phyloP scores from a whole-genome alignment of 2,888 invertebrate genomes.

The Tipula unca region DNA sequence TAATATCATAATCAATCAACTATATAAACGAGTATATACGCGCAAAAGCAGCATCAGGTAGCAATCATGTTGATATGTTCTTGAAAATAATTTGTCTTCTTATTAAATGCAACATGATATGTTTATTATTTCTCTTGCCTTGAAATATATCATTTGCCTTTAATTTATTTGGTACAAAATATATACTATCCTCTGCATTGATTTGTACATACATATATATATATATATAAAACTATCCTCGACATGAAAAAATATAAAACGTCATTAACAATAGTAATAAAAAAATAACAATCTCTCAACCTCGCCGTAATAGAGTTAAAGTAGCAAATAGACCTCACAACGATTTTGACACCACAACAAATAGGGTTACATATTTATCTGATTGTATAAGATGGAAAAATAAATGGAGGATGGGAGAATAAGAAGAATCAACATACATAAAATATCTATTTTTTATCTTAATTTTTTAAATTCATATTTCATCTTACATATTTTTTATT shows the following conservation, averaged over 20 bases:
- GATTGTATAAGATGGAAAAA: background rate
- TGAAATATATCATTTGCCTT: slow-evolving; percentile 2
- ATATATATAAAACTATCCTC: background rate
- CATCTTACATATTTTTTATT: background rate
- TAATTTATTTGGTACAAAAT: background rate
- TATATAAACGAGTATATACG: too few species aligned
- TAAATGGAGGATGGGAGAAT: background rate
- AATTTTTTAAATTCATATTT: background rate
- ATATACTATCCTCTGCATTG: background rate
- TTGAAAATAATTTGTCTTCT: background rate
- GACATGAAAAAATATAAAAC: background rate
- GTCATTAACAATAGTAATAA: background rate
- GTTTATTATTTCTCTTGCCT: background rate
- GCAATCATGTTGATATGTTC: background rate
- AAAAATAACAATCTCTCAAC: background rate
- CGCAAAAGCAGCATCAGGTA: background rate
- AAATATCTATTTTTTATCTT: background rate
- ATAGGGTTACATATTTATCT: slow-evolving; percentile 16
- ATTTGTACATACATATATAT: too few species aligned
- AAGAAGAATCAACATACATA: background rate
- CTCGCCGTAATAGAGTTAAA: background rate
- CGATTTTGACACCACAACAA: slow-evolving; percentile 17
- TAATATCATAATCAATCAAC: too few species aligned
- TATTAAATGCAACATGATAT: background rate
- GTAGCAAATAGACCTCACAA: slow-evolving; percentile 19